These are phyloP conservation scores for Saturnia pavonia DNA, from an alignment of 2,888 invertebrate species.

Conservation along the genomic window DNA sequence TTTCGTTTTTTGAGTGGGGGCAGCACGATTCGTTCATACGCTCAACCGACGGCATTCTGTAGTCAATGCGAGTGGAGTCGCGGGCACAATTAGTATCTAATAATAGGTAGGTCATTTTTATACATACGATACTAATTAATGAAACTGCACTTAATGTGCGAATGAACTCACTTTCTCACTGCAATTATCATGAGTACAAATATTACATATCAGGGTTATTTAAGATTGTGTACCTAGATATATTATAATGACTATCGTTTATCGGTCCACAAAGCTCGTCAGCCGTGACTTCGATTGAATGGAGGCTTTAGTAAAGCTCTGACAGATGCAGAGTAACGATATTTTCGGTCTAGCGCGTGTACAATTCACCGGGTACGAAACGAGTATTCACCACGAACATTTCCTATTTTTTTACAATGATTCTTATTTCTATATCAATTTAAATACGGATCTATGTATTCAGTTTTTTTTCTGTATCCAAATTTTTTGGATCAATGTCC, in stretches of 20 bases:
- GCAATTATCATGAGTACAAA: background rate
- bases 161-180: background rate
- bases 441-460: too few relatives aligned
- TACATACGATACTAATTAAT: background rate
- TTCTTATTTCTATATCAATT: too few relatives aligned
- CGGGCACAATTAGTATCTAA: background rate
- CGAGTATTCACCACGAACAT: background rate
- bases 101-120: background rate
- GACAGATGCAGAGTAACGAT: constrained; percentile 49
- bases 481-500: too few relatives aligned
- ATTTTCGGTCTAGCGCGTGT: constrained; percentile 33
- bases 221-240: constrained; percentile 2
- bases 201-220: constrained; percentile 14
- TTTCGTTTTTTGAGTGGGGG: too few relatives aligned
- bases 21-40: too few relatives aligned
- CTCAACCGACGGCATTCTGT: too few relatives aligned
- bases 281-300: constrained; percentile 68
- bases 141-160: background rate
- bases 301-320: constrained; percentile 39
- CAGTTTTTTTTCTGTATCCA: too few relatives aligned
- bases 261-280: constrained; percentile 51
- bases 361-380: background rate
- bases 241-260: constrained; percentile 22
- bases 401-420: too few relatives aligned
- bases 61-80: too few relatives aligned